phyloP scores from a whole-genome alignment of 1,140 invertebrate species.

The Sycophaga agraensis region DNA sequence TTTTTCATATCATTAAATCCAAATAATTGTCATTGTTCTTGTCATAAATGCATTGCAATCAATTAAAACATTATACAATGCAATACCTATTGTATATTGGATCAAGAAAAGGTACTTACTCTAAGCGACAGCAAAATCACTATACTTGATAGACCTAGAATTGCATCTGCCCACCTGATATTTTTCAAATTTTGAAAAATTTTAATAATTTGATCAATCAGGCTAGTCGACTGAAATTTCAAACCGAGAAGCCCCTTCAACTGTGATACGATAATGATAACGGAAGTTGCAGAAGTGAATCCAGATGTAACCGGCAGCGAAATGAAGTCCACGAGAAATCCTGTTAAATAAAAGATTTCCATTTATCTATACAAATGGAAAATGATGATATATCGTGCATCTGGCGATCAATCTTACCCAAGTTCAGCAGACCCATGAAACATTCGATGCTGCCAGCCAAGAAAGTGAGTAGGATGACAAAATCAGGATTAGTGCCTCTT shows the following conservation, averaged over 20 bases:
- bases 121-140: conserved; percentile 65
- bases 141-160: conserved; percentile 68
- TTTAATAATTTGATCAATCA: conserved; percentile 63
- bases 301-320: conserved; percentile 88
- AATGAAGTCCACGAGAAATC: conserved; percentile 92
- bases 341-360: conserved; percentile 64
- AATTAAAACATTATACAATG: neutral
- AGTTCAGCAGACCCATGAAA: conserved; percentile 73
- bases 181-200: conserved; percentile 63
- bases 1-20: too few species aligned
- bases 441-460: conserved; percentile 76
- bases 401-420: conserved; percentile 64
- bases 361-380: too few species aligned
- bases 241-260: conserved; percentile 82
- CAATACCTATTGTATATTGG: neutral
- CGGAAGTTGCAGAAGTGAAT: conserved; percentile 89
- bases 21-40: too few species aligned
- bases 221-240: conserved; percentile 64
- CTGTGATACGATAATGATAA: conserved; percentile 89
- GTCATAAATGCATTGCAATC: neutral
- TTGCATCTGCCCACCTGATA: conserved; percentile 62
- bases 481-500: conserved; percentile 68
- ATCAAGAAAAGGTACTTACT: conserved; percentile 53
- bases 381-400: too few species aligned
- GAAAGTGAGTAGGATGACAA: conserved; percentile 78